Base-by-base conservation (phyloP, 2,888 invertebrate species). In the Conistra vaccinii region DNA sequence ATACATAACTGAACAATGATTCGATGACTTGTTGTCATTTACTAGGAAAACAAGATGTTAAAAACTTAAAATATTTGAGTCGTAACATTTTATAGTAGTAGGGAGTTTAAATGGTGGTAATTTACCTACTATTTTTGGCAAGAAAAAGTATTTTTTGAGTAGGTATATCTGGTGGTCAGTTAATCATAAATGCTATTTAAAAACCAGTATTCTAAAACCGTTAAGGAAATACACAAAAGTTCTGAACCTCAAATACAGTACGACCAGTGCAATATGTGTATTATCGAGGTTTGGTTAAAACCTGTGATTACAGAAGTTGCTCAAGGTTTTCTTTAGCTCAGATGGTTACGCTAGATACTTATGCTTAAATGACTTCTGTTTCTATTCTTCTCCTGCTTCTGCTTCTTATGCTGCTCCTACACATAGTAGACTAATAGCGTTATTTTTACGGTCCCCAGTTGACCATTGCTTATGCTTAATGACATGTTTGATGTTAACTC, bases 161-260 rank as follows among this genome's bases (percentile, higher is more conserved):
- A n/a, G n/a, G n/a, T 35, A n/a, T 35, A 61, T 14, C n/a, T 39
- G 39, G 12, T 42, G 7, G 6, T 20, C 17, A 6, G 20, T 42
- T 63, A 26, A 26, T n/a, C 20, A 35, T 12, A 60, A 26, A 26
- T 20, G 12, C 32, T n/a, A 20, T 20, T n/a, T 32, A 12, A 42
- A 26, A 63, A 29, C 29, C 48, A 45, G 45, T 45, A 48, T 29
- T 45, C 45, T 23, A 14, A 29, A 29, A 42, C 42, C 2, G 6
- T 42, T 9, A 45, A 65, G 45, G 45, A 65, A 65, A 20, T 62
- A 42, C 20, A 39, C 10, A 6, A 42, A 17, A 14, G 2, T 29
- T 26, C 68, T 35, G 45, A 9, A 32, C 14, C 32, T 32, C 55
- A 71, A 55, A 71, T 45, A 17, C 26, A 51, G 51, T 68, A n/a